These are phyloP conservation scores for Synchiropus splendidus DNA, from an alignment of 2,113 vertebrate genomes.

Conservation along the genomic window DNA sequence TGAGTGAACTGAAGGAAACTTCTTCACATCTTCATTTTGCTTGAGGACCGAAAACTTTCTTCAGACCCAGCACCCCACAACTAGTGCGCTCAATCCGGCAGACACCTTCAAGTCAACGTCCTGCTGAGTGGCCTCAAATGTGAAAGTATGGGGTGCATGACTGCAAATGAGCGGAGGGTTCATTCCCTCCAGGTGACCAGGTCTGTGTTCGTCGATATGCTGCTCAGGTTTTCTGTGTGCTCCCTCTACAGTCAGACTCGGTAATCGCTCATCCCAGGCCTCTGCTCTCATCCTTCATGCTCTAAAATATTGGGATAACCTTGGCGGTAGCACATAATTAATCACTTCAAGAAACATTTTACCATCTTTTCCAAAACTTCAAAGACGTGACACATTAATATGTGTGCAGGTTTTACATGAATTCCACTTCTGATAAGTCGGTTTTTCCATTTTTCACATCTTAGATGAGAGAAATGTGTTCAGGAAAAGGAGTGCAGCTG, in stretches of 20 bases:
- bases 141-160: conserved; percentile 16
- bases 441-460: too few relatives aligned
- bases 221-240: conserved; percentile 27
- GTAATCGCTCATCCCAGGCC: conserved; percentile 40
- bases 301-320: conserved; percentile 41
- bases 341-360: conserved; percentile 33
- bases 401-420: too few relatives aligned
- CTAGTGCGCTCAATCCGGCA: too few relatives aligned
- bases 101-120: conserved; percentile 9
- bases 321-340: conserved; percentile 28
- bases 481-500: too few relatives aligned
- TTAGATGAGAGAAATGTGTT: too few relatives aligned
- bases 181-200: conserved; percentile 7
- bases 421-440: too few relatives aligned
- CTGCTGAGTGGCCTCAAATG: conserved; percentile 31
- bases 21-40: too few relatives aligned
- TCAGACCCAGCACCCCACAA: too few relatives aligned
- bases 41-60: too few relatives aligned
- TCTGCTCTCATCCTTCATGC: conserved; percentile 21
- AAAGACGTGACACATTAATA: too few relatives aligned
- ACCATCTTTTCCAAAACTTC: conserved; percentile 11
- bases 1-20: too few relatives aligned
- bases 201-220: conserved; percentile 19
- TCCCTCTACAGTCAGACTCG: conserved; percentile 29
- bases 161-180: conserved; percentile 29